A percentile compares a stretch with the other conserved stretches of the same genome.
phyloP scores from a whole-genome alignment of 2,113 vertebrate genomes.

The Gracilinanus agilis region DNA sequence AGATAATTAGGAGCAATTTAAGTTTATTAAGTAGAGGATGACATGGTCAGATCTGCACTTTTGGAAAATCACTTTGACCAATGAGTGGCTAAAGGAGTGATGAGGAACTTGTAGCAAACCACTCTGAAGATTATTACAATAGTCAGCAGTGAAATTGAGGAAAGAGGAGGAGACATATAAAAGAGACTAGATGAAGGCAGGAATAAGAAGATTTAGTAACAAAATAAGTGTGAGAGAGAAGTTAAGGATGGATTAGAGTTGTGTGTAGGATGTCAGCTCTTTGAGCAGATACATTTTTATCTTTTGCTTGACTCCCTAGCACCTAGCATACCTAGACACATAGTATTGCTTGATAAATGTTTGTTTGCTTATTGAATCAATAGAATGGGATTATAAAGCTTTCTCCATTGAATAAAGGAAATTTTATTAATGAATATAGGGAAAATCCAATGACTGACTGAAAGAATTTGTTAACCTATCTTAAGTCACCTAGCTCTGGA shows the following conservation, averaged over 20 bases:
- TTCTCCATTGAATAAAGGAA: not conserved
- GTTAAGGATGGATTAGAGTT: not conserved
- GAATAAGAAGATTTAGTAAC: not conserved
- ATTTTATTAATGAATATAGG: not conserved
- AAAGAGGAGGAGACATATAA: not conserved
- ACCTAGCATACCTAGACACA: too few species aligned
- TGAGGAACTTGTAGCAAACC: too few species aligned
- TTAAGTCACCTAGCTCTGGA: not conserved
- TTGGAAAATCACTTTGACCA: not conserved
- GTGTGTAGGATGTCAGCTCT: not conserved
- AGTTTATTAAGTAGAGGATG: not conserved
- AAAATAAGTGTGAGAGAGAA: not conserved
- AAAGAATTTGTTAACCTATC: not conserved
- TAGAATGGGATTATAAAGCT: not conserved
- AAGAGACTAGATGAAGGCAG: not conserved
- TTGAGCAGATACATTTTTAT: not conserved
- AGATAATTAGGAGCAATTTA: not conserved
- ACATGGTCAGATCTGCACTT: not conserved
- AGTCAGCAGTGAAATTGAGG: not conserved
- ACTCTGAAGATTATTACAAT: not conserved
- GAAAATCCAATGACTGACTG: not conserved
- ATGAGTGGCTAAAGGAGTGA: not conserved
- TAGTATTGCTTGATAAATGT: not conserved
- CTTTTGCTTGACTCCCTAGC: not conserved
- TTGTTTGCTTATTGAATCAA: not conserved